Evolutionary conservation across 2,797 vertebrate species (phyloP).

Genomic region (Poeciliopsis paucimaculata): DNA sequence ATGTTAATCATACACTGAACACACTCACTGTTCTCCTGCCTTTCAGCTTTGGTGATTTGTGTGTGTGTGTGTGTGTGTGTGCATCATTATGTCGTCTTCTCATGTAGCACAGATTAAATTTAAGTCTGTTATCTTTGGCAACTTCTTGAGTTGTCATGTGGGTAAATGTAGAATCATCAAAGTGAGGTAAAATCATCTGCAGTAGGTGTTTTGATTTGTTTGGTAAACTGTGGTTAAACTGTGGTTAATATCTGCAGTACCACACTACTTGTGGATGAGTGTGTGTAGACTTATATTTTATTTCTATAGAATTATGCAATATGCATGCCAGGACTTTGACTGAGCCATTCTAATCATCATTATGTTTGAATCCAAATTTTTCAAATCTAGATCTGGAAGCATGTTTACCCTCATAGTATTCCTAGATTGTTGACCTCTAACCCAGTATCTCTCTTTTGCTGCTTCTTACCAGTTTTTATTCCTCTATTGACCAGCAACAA

Average conservation of each 20-base stretch:
- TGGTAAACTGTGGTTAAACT: neutral
- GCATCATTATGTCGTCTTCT: neutral
- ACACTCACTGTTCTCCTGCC: conserved; percentile 51
- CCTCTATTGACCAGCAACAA: neutral
- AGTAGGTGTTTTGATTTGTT: neutral
- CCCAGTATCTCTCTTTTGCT: neutral
- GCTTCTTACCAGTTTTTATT: neutral
- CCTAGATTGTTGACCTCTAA: neutral
- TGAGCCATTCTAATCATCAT: neutral
- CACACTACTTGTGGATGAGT: neutral
- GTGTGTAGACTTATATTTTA: neutral
- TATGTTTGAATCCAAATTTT: neutral
- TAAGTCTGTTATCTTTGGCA: neutral
- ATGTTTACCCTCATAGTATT: neutral
- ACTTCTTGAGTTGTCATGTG: too few species aligned
- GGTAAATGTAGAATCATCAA: too few species aligned
- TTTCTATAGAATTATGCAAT: neutral
- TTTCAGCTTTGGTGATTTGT: conserved; percentile 27
- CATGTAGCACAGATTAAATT: neutral
- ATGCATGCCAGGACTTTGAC: neutral
- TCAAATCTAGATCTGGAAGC: neutral
- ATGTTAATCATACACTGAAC: conserved; percentile 68
- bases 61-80: conserved; percentile 3
- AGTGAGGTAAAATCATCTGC: too few species aligned
- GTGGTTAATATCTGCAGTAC: neutral